phyloP scores from a whole-genome alignment of 2,888 invertebrate genomes.

The Strigamia transsilvanica region DNA sequence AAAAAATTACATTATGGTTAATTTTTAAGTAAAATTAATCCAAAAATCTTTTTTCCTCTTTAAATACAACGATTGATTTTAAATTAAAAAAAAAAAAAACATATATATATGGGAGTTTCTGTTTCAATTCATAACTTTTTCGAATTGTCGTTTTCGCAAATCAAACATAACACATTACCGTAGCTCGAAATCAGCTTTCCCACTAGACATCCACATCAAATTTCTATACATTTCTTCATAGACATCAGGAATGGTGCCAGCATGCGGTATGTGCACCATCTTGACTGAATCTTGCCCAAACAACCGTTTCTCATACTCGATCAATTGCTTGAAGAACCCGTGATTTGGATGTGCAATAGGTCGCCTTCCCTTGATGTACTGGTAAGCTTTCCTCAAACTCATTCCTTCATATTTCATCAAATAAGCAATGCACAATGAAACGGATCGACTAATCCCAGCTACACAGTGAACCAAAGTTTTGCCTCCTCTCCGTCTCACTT shows the following conservation, averaged over 20 bases:
- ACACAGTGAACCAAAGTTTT: constrained; percentile 86
- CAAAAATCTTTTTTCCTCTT: neutral
- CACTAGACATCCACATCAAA: constrained; percentile 45
- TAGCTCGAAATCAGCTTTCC: constrained; percentile 16
- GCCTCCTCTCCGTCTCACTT: constrained; percentile 74
- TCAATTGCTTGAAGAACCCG: constrained; percentile 88
- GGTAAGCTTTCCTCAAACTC: constrained; percentile 80
- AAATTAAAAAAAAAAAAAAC: neutral
- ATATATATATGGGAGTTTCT: neutral
- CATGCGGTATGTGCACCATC: constrained; percentile 76
- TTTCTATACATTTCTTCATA: constrained; percentile 68
- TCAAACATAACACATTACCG: neutral
- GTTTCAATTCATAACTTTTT: neutral
- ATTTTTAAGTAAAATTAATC: neutral
- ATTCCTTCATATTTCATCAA: constrained; percentile 83
- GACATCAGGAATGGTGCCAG: constrained; percentile 80
- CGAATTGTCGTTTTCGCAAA: neutral
- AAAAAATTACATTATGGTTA: neutral
- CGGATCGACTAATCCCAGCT: constrained; percentile 87
- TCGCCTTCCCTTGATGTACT: constrained; percentile 75
- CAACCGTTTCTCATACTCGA: constrained; percentile 79
- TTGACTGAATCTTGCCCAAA: constrained; percentile 75
- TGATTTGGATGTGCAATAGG: constrained; percentile 88
- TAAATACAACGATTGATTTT: neutral
- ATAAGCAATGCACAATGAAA: constrained; percentile 86